Evolutionary conservation across 2,888 invertebrate genomes (phyloP).

Genomic region (Neoitamus cyanurus): DNA sequence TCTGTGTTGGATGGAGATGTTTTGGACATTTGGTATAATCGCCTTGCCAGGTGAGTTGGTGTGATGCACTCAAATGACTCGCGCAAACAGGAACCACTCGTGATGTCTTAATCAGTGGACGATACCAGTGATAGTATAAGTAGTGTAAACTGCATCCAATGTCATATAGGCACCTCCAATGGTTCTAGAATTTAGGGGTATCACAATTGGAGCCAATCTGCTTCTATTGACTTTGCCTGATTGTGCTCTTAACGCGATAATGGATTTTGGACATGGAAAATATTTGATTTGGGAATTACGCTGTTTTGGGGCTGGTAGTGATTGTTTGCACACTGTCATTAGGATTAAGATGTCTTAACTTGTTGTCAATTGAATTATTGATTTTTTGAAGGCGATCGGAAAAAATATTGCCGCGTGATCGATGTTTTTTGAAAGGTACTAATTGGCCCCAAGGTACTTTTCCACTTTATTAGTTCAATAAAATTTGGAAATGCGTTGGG

Average conservation of each 20-base stretch:
- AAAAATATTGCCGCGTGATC: constrained; percentile 23
- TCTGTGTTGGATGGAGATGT: constrained; percentile 87
- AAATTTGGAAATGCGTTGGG: neutral
- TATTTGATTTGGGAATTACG: constrained; percentile 39
- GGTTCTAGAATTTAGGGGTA: constrained; percentile 2
- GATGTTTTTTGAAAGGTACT: neutral
- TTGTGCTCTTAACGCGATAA: constrained; percentile 52
- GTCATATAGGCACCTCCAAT: neutral
- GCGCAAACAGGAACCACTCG: constrained; percentile 29
- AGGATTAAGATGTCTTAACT: constrained; percentile 41
- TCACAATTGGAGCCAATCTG: constrained; percentile 28
- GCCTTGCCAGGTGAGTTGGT: constrained; percentile 74
- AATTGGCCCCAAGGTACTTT: neutral
- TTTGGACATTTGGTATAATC: constrained; percentile 85
- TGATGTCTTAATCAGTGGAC: constrained; percentile 54
- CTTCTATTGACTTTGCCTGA: constrained; percentile 36
- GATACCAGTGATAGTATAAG: neutral
- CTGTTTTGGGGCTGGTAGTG: constrained; percentile 1
- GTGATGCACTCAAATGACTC: neutral
- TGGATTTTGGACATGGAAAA: constrained; percentile 45
- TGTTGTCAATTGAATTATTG: constrained; percentile 25
- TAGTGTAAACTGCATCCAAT: constrained; percentile 34
- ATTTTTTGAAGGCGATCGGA: neutral
- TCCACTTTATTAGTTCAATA: constrained; percentile 28
- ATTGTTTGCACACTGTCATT: constrained; percentile 20